phyloP scores from a whole-genome alignment of 2,797 vertebrate genomes.

The Monodelphis domestica region DNA sequence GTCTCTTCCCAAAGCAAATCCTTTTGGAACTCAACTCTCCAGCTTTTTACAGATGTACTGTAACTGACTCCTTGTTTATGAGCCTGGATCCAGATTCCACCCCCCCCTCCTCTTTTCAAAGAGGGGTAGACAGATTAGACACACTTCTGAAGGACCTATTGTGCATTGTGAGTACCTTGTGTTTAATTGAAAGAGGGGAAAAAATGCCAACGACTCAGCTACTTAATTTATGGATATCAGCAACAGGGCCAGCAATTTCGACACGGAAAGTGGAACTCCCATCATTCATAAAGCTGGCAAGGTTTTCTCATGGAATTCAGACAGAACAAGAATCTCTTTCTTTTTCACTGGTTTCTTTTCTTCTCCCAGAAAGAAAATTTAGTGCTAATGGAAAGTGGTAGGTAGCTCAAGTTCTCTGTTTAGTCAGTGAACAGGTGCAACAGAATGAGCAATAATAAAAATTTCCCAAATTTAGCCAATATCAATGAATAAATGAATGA shows the following conservation, averaged over 20 bases:
- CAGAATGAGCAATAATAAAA: not conserved
- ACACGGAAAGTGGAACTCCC: slow-evolving; percentile 74
- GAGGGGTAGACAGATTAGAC: slow-evolving; percentile 77
- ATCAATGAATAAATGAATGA: not conserved
- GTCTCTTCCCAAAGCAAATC: slow-evolving; percentile 80
- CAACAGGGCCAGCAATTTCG: slow-evolving; percentile 78
- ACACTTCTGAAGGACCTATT: slow-evolving; percentile 83
- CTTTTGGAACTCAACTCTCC: slow-evolving; percentile 74
- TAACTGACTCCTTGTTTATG: slow-evolving; percentile 80
- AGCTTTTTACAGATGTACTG: slow-evolving; percentile 70
- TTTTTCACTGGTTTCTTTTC: slow-evolving; percentile 57
- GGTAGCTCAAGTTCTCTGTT: slow-evolving; percentile 55
- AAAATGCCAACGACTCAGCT: slow-evolving; percentile 69
- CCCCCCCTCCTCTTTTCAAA: slow-evolving; percentile 71
- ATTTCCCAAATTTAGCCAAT: not conserved
- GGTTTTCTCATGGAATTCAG: slow-evolving; percentile 47
- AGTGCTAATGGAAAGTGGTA: slow-evolving; percentile 66
- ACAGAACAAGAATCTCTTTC: slow-evolving; percentile 78
- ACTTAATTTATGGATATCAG: slow-evolving; percentile 83
- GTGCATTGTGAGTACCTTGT: slow-evolving; percentile 73
- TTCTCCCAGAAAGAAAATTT: slow-evolving; percentile 74
- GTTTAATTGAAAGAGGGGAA: slow-evolving; percentile 73
- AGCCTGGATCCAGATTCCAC: slow-evolving; percentile 73
- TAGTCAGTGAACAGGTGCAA: slow-evolving; percentile 40
- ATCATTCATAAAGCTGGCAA: slow-evolving; percentile 77